Percentiles rank a stretch among this genome's conserved stretches.
phyloP scores from a whole-genome alignment of 53 echinoderm and acorn worm species.

The Apostichopus leukothele region DNA sequence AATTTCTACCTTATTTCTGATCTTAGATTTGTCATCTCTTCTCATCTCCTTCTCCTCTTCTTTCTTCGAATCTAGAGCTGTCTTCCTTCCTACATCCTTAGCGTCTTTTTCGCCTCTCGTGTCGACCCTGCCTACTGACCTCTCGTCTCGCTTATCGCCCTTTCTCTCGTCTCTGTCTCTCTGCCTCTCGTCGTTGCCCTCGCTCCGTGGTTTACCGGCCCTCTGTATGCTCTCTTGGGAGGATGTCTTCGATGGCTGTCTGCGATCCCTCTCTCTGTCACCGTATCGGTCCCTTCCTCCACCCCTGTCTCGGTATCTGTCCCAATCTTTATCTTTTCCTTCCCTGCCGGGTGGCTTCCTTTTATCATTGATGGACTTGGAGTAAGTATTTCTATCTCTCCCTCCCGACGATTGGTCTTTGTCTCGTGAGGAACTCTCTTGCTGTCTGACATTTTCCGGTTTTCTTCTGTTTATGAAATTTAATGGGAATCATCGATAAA shows the following conservation, averaged over 20 bases:
- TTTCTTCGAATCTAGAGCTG: conserved; percentile 37
- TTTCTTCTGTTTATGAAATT: not conserved
- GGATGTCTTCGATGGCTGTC: conserved; percentile 4
- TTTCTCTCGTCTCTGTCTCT: conserved; percentile 54
- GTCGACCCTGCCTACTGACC: conserved; percentile 54
- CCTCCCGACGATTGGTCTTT: not conserved
- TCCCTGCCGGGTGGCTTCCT: not conserved
- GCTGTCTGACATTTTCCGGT: not conserved
- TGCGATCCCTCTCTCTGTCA: conserved; percentile 29
- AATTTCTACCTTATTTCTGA: conserved; percentile 51
- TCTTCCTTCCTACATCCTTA: conserved; percentile 60
- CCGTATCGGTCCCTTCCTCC: conserved; percentile 34
- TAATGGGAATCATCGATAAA: not conserved
- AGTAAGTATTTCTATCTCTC: conserved; percentile 19
- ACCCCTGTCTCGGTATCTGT: conserved; percentile 42
- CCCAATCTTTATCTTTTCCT: not conserved
- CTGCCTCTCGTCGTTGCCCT: not conserved
- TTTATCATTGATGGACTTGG: conserved; percentile 26
- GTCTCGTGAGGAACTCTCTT: conserved; percentile 10
- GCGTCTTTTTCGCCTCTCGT: conserved; percentile 56
- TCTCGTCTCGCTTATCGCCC: conserved; percentile 66
- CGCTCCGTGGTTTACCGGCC: not conserved
- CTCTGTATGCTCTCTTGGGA: conserved; percentile 4
- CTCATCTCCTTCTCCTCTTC: conserved; percentile 36
- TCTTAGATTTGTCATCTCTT: conserved; percentile 46